Conservation (phyloP, 2,113 vertebrate genomes). For the Ophthalmotilapia sp. region DNA sequence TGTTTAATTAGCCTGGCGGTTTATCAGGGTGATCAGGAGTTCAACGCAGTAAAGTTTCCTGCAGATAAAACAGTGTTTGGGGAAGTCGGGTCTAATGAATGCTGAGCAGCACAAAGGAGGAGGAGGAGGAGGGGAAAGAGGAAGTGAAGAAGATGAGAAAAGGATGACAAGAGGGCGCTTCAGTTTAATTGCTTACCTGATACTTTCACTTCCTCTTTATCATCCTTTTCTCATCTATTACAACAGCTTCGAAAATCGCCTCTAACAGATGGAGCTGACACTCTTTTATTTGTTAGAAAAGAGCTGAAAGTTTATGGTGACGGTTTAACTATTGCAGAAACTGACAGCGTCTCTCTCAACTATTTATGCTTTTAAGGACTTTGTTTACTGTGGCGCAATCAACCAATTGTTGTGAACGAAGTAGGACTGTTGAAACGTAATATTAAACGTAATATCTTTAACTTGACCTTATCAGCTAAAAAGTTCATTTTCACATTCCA, state of each 20-base stretch:
- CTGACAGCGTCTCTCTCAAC: not conserved
- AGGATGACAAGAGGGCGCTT: conserved; percentile 39
- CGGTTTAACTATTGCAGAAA: conserved; percentile 21
- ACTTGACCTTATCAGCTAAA: not conserved
- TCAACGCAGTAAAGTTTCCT: conserved; percentile 64
- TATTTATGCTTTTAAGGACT: not conserved
- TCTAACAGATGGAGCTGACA: conserved; percentile 28
- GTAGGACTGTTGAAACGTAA: not conserved
- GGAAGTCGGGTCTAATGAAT: conserved; percentile 47
- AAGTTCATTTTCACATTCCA: not conserved
- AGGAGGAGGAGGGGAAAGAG: not conserved
- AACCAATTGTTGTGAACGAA: not conserved
- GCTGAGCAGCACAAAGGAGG: conserved; percentile 10
- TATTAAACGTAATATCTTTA: not conserved
- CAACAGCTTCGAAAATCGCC: conserved; percentile 35
- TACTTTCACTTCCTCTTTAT: conserved; percentile 50
- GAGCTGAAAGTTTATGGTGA: conserved; percentile 37
- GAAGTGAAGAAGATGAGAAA: conserved; percentile 29
- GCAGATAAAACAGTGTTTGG: conserved; percentile 63
- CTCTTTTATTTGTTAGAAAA: conserved; percentile 20
- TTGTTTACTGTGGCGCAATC: not conserved
- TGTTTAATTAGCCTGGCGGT: conserved; percentile 70
- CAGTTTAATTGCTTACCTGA: conserved; percentile 68
- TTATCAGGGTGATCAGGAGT: conserved; percentile 71
- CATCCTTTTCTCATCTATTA: conserved; percentile 38